Evolutionary conservation across 2,113 vertebrate species (phyloP), one percentile per base, ranked within the genome.

Genomic region (Donacobius atricapilla): DNA sequence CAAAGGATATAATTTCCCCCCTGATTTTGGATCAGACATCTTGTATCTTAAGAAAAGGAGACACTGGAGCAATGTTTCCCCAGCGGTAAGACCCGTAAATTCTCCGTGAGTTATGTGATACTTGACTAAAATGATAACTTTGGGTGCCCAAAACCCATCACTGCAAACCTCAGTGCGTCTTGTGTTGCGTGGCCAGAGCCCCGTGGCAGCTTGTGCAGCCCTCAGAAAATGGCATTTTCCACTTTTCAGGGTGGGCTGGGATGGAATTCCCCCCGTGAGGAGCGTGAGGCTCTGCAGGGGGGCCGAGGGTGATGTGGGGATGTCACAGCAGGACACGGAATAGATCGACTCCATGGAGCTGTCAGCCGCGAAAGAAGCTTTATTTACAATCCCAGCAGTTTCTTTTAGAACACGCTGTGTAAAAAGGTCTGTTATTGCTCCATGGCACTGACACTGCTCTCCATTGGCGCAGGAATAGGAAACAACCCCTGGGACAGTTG

Each of bases 201-300:
- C 37, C 4, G 42, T 13, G 24, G 53, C 12, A 47, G n/a, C 3
- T 9, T 8, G 33, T 39, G 45, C 0, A 25, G 47, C 66, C 39
- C 37, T 7, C 33, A 61, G 57, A 10, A 88, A 58, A 56, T 6
- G 61, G 9, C 13, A 9, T 20, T 71, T 65, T 7, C 20, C 58
- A 0, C 15, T 9, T 30, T 21, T 10, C 22, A 8, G 3, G 21
- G 7, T 2, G 25, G 21, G 1, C 17, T 10, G n/a, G 53, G 35
- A 3, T 42, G 0, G 10, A 44, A 35, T 1, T 0, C 18, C 10
- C 10, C 6, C 0, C 0, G 15, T 2, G 9, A 5, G 39, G 7
- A 11, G 2, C 0, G 30, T 3, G 37, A 12, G 71, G 68, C 81
- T 13, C 5, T 53, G 66, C 53, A n/a, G 53, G 4, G 42, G 3